Evolutionary conservation across 2,113 vertebrate genomes (phyloP).

Genomic region (Hydrolagus affinis): DNA sequence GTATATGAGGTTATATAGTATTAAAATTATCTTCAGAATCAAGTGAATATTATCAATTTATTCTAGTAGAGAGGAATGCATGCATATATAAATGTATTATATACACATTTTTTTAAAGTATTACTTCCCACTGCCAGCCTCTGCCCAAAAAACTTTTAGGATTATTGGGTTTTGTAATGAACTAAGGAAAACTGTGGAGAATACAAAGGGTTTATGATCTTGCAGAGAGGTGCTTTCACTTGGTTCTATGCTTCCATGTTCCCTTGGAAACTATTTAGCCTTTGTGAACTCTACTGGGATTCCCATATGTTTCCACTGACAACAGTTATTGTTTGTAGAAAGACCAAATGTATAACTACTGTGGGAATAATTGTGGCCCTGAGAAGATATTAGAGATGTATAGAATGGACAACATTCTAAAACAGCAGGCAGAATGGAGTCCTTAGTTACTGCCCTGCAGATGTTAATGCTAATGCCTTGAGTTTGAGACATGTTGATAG

Average conservation of each 20-base stretch:
- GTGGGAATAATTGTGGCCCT: conserved; percentile 15
- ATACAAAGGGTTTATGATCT: background rate
- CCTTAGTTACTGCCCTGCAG: background rate
- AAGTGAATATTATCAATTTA: background rate
- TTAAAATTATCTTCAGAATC: background rate
- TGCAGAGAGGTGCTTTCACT: background rate
- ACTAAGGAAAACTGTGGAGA: background rate
- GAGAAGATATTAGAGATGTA: conserved; percentile 5
- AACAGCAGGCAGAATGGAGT: background rate
- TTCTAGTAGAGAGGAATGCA: background rate
- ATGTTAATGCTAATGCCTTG: background rate
- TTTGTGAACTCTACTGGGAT: conserved; percentile 9
- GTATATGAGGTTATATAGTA: background rate
- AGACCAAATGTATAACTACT: conserved; percentile 9
- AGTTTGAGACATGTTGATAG: background rate
- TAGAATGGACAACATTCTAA: background rate
- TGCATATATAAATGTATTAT: background rate
- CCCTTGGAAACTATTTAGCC: conserved; percentile 12
- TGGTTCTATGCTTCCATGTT: background rate
- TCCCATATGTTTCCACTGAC: conserved; percentile 8
- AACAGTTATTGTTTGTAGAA: conserved; percentile 19
- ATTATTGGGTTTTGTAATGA: conserved; percentile 1
- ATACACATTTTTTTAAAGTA: too few species aligned
- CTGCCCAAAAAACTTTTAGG: background rate
- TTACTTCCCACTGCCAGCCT: background rate